Evolutionary conservation across 2,888 invertebrate genomes (phyloP).

Genomic region (Drosophila birchii): DNA sequence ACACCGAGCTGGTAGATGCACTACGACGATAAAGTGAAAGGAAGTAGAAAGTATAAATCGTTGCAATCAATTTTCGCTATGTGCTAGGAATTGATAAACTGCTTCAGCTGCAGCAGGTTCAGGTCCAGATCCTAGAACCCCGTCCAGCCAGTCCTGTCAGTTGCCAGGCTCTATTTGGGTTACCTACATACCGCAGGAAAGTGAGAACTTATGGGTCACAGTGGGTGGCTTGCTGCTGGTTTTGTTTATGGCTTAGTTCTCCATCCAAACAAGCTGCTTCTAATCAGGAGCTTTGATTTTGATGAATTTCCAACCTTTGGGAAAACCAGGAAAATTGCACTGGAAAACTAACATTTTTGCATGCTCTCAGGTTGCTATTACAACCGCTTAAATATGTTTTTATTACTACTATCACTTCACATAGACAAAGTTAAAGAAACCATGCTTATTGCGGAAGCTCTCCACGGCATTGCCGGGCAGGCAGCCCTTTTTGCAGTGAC

Average conservation of each 20-base stretch:
- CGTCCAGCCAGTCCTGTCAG: constrained; percentile 36
- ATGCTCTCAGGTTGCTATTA: neutral
- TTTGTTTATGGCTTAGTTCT: constrained; percentile 37
- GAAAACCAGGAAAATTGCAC: neutral
- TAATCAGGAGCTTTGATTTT: constrained; percentile 24
- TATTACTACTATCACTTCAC: constrained; percentile 1
- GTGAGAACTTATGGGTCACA: constrained; percentile 45
- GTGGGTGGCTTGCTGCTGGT: constrained; percentile 18
- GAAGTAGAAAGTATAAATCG: constrained; percentile 82
- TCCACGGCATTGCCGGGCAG: constrained; percentile 19
- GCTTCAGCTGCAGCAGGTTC: constrained; percentile 52
- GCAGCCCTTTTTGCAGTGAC: constrained; percentile 49
- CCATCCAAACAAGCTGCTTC: constrained; percentile 17
- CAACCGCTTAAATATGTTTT: neutral
- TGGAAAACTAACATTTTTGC: neutral
- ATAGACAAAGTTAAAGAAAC: constrained; percentile 46
- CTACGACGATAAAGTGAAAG: constrained; percentile 77
- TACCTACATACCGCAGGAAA: constrained; percentile 63
- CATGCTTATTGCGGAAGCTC: constrained; percentile 46
- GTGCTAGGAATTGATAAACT: constrained; percentile 79
- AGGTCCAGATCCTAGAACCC: constrained; percentile 1
- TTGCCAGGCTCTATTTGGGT: constrained; percentile 65
- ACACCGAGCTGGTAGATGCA: constrained; percentile 47
- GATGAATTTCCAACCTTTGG: constrained; percentile 17
- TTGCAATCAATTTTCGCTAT: constrained; percentile 81